A percentile compares a stretch with the other conserved stretches of the same genome.
phyloP scores from a whole-genome alignment of 2,113 vertebrate genomes.

The Sapayoa aenigma region DNA sequence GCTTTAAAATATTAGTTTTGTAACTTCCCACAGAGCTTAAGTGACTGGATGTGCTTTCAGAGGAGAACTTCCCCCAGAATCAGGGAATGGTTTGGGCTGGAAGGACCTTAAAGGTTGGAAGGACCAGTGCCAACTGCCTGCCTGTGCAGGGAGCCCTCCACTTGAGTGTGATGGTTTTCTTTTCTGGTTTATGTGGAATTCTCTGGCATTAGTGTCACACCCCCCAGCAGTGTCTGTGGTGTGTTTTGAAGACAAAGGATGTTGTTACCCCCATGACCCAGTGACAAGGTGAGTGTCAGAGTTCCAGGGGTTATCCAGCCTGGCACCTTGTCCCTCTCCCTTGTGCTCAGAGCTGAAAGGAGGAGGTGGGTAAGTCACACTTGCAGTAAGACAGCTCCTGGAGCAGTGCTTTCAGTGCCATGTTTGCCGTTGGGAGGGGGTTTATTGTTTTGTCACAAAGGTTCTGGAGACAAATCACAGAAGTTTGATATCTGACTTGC shows the following conservation, averaged over 20 bases:
- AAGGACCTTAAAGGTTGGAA: not conserved
- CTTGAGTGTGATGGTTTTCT: not conserved
- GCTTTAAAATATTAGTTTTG: not conserved
- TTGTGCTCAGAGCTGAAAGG: not conserved
- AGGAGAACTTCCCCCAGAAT: not conserved
- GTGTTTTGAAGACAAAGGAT: not conserved
- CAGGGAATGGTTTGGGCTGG: not conserved
- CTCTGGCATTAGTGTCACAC: not conserved
- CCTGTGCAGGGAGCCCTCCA: not conserved
- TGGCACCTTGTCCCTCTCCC: not conserved
- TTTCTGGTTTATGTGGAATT: not conserved
- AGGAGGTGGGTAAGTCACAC: not conserved
- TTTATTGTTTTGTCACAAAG: not conserved
- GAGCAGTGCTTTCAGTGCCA: not conserved
- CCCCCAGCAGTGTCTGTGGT: accelerated
- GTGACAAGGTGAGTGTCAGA: not conserved
- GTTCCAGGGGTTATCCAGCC: not conserved
- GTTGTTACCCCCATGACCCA: not conserved
- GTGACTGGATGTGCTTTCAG: not conserved
- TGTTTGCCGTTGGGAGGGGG: not conserved
- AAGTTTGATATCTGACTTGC: not conserved
- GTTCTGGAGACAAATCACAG: not conserved
- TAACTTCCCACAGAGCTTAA: not conserved
- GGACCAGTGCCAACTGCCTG: not conserved
- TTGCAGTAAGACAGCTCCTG: not conserved